phyloP scores from a whole-genome alignment of 2,888 invertebrate genomes.

The Nymphalis urticae region DNA sequence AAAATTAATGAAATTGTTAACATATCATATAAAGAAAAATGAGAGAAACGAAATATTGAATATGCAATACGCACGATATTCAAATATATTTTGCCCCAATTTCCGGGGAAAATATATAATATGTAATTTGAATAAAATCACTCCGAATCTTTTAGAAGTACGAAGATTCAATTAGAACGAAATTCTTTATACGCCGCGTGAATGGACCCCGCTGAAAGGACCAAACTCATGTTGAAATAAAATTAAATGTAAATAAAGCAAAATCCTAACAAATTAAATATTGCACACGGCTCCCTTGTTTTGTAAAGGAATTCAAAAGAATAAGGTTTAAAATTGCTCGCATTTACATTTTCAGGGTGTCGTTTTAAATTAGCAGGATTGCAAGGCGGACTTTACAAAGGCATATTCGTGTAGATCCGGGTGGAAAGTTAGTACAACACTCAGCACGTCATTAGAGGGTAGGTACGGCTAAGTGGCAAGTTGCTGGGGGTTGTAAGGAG shows the following conservation, averaged over 20 bases:
- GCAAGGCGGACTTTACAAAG: conserved; percentile 51
- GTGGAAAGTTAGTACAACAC: conserved; percentile 66
- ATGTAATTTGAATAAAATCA: conserved; percentile 35
- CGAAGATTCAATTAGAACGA: conserved; percentile 57
- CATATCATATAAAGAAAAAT: background rate
- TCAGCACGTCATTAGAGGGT: conserved; percentile 58
- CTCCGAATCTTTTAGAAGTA: conserved; percentile 37
- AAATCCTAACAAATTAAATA: conserved; percentile 30
- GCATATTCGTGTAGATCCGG: conserved; percentile 61
- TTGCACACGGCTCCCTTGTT: conserved; percentile 15
- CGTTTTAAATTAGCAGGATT: conserved; percentile 33
- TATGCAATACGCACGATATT: background rate
- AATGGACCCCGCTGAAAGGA: conserved; percentile 49
- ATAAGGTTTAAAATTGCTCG: conserved; percentile 34
- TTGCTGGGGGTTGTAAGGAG: conserved; percentile 43
- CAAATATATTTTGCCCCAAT: conserved; percentile 14
- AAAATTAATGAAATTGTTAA: no score
- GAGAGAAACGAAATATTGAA: background rate
- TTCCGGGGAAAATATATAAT: conserved; percentile 29
- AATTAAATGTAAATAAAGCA: conserved; percentile 54
- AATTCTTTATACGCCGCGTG: conserved; percentile 54
- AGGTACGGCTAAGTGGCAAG: conserved; percentile 58
- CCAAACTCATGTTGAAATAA: conserved; percentile 54
- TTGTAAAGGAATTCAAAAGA: background rate
- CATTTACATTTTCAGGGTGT: background rate